Conservation (phyloP, 2,797 vertebrate genomes). For the Podarcis siculus region DNA sequence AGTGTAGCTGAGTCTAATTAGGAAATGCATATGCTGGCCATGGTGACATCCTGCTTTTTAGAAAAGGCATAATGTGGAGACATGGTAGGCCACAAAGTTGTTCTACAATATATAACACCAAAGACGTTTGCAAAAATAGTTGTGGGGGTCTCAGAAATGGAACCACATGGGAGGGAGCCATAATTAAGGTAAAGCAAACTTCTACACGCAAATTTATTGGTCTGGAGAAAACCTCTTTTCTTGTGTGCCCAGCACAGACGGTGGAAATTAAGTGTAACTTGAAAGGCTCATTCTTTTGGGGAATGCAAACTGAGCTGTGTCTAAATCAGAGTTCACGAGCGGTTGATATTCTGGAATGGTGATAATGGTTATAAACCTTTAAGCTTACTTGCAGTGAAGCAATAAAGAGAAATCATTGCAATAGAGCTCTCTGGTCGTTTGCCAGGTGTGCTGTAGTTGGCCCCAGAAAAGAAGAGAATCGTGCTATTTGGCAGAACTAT, state of each 20-base stretch:
- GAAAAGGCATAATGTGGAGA: conserved; percentile 5
- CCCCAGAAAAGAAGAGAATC: conserved; percentile 26
- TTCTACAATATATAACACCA: background rate
- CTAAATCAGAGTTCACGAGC: background rate
- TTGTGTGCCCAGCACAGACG: background rate
- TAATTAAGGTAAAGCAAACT: conserved; percentile 15
- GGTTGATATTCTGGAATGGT: conserved; percentile 34
- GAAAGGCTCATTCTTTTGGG: conserved; percentile 13
- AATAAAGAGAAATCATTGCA: conserved; percentile 63
- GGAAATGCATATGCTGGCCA: background rate
- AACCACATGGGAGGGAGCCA: background rate
- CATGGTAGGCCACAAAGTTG: background rate
- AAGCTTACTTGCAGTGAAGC: conserved; percentile 48
- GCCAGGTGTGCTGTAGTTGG: conserved; percentile 34
- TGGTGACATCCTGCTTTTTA: background rate
- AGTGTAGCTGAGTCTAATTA: background rate
- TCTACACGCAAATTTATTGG: background rate
- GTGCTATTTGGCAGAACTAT: background rate
- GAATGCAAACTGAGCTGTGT: background rate
- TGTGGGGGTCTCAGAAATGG: background rate
- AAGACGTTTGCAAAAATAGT: background rate
- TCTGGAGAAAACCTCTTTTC: conserved; percentile 34
- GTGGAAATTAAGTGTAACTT: conserved; percentile 15
- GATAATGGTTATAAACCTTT: conserved; percentile 55
- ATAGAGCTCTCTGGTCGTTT: conserved; percentile 35